Base-by-base conservation (phyloP, 1,140 invertebrate species). In the Macrocentrus cingulum region DNA sequence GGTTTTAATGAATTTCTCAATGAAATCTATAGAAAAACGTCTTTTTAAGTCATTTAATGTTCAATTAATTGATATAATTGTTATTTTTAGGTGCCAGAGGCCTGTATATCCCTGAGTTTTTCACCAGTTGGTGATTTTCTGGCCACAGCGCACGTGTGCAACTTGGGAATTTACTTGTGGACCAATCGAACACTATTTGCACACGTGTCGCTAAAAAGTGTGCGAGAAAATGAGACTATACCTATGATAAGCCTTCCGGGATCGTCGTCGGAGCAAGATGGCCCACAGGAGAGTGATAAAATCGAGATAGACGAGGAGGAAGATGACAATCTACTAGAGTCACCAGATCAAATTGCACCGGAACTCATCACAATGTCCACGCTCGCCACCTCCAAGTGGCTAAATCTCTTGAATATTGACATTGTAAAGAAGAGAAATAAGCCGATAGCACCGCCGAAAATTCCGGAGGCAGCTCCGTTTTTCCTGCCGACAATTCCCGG, bases 151-250 rank as follows among this genome's bases (percentile, higher is more conserved):
- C 95, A 99, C 71, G 85, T 91, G 1, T 89, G 91, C 59, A 86
- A 95, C 69, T 70, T 97, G 19, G 96, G 95, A 0, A 85, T 99
- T 29, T 97, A 92, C 70, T 78, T 99, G 7, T 99, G 97, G 97
- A 87, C 89, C 0, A 99, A 99, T 77, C 88, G 86, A 61, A 89
- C 90, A 0, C 72, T 98, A 0, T 98, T 91, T 68, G 81, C 86
- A 20, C 87, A 90, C 67, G 80, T 97, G 2, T 87, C 89, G 16
- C 76, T 98, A 2, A 86, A 85, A 67, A 87, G 91, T 0, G 81
- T 98, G 15, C 83, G 82, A 6, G 67, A 78, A 1, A 74, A 81
- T 52, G 82, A 81, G 58, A 73, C 84, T 36, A 84, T 90, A 18
- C 82, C 84, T 2, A 65, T 83, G 15, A 69, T 91, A 1, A 70